A percentile compares a stretch with the other conserved stretches of the same genome.
phyloP scores from a whole-genome alignment of 2,888 invertebrate species.

The Trileptium ribeirensis region DNA sequence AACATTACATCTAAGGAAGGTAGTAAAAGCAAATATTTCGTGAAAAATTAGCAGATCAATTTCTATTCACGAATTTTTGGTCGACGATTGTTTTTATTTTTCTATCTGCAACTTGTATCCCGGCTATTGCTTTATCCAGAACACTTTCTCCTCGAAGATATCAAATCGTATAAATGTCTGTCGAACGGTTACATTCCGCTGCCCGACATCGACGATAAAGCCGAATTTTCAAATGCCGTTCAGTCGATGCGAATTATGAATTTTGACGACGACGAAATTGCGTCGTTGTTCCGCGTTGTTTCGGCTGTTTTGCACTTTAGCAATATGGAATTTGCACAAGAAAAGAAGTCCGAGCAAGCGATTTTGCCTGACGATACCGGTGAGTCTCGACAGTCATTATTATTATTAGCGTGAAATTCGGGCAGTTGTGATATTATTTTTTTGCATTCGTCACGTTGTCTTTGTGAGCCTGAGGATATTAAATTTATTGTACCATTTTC shows the following conservation, averaged over 20 bases:
- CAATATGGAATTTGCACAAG: slow-evolving; percentile 97
- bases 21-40: too few relatives aligned
- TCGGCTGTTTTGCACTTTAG: slow-evolving; percentile 93
- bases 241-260: slow-evolving; percentile 99
- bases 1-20: too few relatives aligned
- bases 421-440: too few relatives aligned
- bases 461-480: too few relatives aligned
- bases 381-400: slow-evolving; percentile 37
- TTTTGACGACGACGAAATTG: slow-evolving; percentile 86
- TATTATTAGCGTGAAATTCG: too few relatives aligned
- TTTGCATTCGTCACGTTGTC: too few relatives aligned
- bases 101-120: too few relatives aligned
- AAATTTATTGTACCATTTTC: too few relatives aligned
- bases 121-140: too few relatives aligned
- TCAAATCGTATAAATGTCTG: slow-evolving; percentile 83
- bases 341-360: slow-evolving; percentile 95
- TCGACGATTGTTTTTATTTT: too few relatives aligned
- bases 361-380: slow-evolving; percentile 90
- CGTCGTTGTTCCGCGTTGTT: slow-evolving; percentile 84
- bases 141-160: slow-evolving; percentile 88
- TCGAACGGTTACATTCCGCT: slow-evolving; percentile 78
- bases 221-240: slow-evolving; percentile 84
- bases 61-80: too few relatives aligned
- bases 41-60: too few relatives aligned
- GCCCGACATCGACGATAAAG: slow-evolving; percentile 81